Evolutionary conservation across 2,113 vertebrate species (phyloP), one percentile per base, ranked within the genome.

Genomic region (Pycnonotus jocosus): DNA sequence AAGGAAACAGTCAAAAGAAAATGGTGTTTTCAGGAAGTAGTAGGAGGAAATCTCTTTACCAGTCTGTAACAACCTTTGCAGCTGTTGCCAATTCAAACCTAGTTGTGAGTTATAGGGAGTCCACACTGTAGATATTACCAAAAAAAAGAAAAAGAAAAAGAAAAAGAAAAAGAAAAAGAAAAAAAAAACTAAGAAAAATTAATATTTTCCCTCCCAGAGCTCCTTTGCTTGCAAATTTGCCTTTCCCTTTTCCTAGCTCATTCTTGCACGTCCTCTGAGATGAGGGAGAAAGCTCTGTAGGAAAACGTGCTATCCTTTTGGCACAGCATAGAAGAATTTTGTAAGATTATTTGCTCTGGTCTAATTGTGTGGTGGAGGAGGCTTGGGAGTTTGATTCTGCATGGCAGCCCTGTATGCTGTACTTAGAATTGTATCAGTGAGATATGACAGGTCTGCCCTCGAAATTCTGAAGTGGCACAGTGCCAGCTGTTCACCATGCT

Each of bases 401-500:
- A 18, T 51, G 65, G 81, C 85, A 93, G 76, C 71, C 68, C 50
- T 2, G 6, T 19, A 79, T 71, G 56, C 1, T 2, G 77, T 68
- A 37, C 88, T 93, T 83, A 78, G 80, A 82, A 90, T 93, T 88
- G 86, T 92, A 79, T 94, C 80, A 71, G 82, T 14, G 79, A 93
- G 92, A 81, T 81, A 93, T 5, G 94, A 94, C 92, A 96, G 85
- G 79, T 81, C 88, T 96, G 90, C 94, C 88, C 95, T 95, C 95
- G 95, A 96, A 93, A 96, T 88, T 88, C 85, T 71, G 76, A 3
- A 2, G 80, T 95, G 95, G 92, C 95, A 68, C 5, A 2, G 72
- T 65, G 93, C 94, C 96, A 97, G 90, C 93, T 90, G 92, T 37
- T 92, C 8, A 13, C 79, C 90, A 71, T 0, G 15, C 93, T 95